Evolutionary conservation across 2,888 invertebrate species (phyloP).

Genomic region (Agrochola lota): DNA sequence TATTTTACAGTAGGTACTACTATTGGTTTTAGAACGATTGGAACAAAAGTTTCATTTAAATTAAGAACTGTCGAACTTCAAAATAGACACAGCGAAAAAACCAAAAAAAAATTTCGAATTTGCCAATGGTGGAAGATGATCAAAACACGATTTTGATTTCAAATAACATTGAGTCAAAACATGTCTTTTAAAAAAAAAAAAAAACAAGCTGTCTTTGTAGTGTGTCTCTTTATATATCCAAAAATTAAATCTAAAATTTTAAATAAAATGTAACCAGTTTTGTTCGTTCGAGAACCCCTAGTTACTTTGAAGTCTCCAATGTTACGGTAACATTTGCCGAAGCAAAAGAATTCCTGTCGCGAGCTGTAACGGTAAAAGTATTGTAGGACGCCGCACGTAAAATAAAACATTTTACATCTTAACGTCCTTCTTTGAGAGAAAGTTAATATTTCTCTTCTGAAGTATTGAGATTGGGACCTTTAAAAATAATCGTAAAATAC

Average conservation of each 20-base stretch:
- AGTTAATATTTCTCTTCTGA: slow-evolving; percentile 21
- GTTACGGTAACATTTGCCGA: slow-evolving; percentile 44
- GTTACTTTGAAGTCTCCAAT: slow-evolving; percentile 34
- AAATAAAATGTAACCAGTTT: not conserved
- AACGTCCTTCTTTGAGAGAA: slow-evolving; percentile 24
- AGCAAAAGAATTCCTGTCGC: slow-evolving; percentile 48
- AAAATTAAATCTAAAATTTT: not conserved
- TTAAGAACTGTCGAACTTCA: not conserved
- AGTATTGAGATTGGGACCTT: slow-evolving; percentile 15
- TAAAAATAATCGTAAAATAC: slow-evolving; percentile 6
- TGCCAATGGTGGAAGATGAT: not conserved
- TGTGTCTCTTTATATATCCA: no score
- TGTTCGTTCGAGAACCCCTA: slow-evolving; percentile 24
- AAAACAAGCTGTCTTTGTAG: no score
- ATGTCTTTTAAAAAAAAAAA: no score
- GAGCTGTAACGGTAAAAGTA: slow-evolving; percentile 43
- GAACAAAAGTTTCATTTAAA: not conserved
- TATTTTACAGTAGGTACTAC: slow-evolving; percentile 21
- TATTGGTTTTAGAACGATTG: slow-evolving; percentile 10
- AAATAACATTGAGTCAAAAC: not conserved
- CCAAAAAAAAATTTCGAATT: not conserved
- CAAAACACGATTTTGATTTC: not conserved
- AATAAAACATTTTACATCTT: slow-evolving; percentile 26
- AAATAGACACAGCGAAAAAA: not conserved
- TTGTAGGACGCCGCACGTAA: slow-evolving; percentile 20